Evolutionary conservation across 1,140 invertebrate species (phyloP), one percentile per base, ranked within the genome.

Genomic region (Bombus pyrosoma): DNA sequence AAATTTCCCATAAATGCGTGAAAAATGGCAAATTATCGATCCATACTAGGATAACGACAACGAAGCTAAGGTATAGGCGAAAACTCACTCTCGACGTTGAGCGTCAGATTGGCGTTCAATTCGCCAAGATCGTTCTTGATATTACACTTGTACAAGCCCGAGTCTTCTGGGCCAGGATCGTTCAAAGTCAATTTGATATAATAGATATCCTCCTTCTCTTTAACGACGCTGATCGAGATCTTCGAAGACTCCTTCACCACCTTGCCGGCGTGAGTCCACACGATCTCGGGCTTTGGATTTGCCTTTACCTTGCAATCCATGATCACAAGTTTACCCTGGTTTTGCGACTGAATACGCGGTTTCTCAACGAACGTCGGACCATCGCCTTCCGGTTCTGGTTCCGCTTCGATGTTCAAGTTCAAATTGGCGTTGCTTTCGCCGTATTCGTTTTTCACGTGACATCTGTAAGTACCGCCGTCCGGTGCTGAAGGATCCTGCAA

Each of bases 301-400:
- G 99, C 98, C 90, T 97, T 98, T 0, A 99, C 98, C 93, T 98
- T 98, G 94, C 99, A 99, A 94, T 99, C 98, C 98, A 99, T 99
- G 73, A 99, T 97, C n/a, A 99, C 98, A 71, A 99, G 95, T 96
- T 99, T 99, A 12, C 99, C 99, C 92, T 98, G 98, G 92, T 99
- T 97, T 94, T 98, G 98, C 1, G 99, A 99, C 87, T 98, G 97
- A 91, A 99, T 99, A 87, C 97, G 96, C 32, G 99, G 99, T 95
- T 99, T 99, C 94, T 99, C 99, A 66, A 99, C 97, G 95, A 99
- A 99, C n/a, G 98, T 99, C 79, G 99, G 99, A 25, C 99, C 98
- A 92, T 98, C 98, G 28, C 98, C 98, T 95, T 98, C 98, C 2
- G 97, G 97, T 94, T 98, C 98, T 2, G 98, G 97, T 92, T 98